phyloP scores from a whole-genome alignment of 1,140 invertebrate species.

The Sinonovacula constricta region DNA sequence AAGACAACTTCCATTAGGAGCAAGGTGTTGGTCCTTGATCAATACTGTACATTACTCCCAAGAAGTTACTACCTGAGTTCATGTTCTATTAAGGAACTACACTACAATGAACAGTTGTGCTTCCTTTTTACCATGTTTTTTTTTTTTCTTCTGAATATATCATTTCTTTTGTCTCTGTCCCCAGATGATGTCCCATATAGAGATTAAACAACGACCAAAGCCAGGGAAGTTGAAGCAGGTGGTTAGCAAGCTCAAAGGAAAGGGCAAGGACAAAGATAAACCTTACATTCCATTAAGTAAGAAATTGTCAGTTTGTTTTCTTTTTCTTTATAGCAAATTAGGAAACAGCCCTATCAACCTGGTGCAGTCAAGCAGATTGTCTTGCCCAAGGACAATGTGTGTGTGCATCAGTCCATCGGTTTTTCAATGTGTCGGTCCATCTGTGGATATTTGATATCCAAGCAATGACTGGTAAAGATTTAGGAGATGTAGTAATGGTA shows the following conservation, averaged over 20 bases:
- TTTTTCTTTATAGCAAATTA: not conserved
- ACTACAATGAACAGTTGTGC: too few species aligned
- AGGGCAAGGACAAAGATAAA: conserved; percentile 60
- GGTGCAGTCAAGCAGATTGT: not conserved
- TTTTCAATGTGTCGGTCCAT: not conserved
- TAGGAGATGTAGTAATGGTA: not conserved
- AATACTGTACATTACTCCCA: too few species aligned
- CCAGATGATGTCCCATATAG: conserved; percentile 34
- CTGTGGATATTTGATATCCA: not conserved
- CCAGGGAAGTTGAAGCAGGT: conserved; percentile 66
- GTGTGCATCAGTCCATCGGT: not conserved
- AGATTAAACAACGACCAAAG: conserved; percentile 59
- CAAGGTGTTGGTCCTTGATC: too few species aligned
- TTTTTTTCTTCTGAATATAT: too few species aligned
- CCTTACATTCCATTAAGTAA: conserved; percentile 61
- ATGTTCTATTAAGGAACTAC: too few species aligned
- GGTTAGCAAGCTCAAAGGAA: conserved; percentile 70
- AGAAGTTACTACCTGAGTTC: too few species aligned
- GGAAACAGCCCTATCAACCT: not conserved
- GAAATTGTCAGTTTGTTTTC: conserved; percentile 8
- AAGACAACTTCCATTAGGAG: too few species aligned
- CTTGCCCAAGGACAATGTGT: not conserved
- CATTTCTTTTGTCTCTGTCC: conserved; percentile 39
- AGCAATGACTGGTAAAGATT: not conserved
- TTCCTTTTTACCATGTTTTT: too few species aligned